These are phyloP conservation scores for Thaleichthys pacificus DNA, from an alignment of 2,797 vertebrate genomes.

Conservation along the genomic window DNA sequence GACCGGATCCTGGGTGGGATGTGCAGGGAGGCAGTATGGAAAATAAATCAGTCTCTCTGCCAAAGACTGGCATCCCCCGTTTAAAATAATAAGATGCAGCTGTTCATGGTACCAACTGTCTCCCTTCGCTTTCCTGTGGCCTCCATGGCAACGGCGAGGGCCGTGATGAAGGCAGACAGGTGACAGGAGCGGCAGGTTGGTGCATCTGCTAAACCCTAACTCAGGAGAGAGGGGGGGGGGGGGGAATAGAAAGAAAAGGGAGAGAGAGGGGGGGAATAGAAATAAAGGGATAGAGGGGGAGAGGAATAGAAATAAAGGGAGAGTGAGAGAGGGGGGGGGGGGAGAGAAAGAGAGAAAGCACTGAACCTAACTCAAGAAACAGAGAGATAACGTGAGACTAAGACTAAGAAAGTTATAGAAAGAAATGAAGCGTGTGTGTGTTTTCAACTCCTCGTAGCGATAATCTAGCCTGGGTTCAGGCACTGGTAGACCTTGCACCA, in stretches of 20 bases:
- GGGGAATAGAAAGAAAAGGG: slow-evolving; percentile 13
- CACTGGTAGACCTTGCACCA: too few relatives aligned
- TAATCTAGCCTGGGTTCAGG: too few relatives aligned
- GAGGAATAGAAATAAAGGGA: slow-evolving; percentile 10
- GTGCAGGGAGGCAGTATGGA: slow-evolving; percentile 28
- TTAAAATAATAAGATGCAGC: slow-evolving; percentile 81
- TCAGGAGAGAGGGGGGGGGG: slow-evolving; percentile 11
- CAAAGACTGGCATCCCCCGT: slow-evolving; percentile 71
- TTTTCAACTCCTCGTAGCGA: too few relatives aligned
- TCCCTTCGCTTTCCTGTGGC: slow-evolving; percentile 67
- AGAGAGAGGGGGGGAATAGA: slow-evolving; percentile 4
- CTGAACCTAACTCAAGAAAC: too few relatives aligned
- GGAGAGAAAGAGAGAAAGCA: neutral
- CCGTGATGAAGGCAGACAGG: slow-evolving; percentile 77
- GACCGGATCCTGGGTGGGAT: slow-evolving; percentile 60
- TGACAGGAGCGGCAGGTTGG: slow-evolving; percentile 78
- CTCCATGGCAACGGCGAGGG: slow-evolving; percentile 67
- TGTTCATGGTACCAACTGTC: slow-evolving; percentile 71
- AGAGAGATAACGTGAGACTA: too few relatives aligned
- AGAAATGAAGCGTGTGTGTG: neutral
- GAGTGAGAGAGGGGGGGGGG: slow-evolving; percentile 10
- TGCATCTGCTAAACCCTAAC: slow-evolving; percentile 75
- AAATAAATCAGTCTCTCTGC: slow-evolving; percentile 55
- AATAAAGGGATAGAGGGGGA: slow-evolving; percentile 6
- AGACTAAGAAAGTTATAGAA: slow-evolving; percentile 3